A percentile compares a stretch with the other conserved stretches of the same genome.
These are phyloP conservation scores for Linnaemya vulpina DNA, from an alignment of 2,888 invertebrate species.

Conservation along the genomic window DNA sequence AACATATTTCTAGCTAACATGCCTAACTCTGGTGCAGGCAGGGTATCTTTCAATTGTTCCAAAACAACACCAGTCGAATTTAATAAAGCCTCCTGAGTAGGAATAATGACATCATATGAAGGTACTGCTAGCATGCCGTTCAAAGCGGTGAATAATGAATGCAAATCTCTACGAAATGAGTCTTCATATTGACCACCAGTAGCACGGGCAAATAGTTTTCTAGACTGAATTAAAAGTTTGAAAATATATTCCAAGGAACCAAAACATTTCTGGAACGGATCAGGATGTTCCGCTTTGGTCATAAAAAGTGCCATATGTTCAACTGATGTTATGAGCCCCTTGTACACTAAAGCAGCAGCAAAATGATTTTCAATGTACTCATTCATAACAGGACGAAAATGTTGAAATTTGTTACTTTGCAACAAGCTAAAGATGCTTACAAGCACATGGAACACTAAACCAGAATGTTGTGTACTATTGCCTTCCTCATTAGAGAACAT, in stretches of 20 bases:
- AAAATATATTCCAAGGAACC: conserved; percentile 96
- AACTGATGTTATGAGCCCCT: conserved; percentile 93
- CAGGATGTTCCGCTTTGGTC: conserved; percentile 92
- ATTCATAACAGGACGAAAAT: conserved; percentile 96
- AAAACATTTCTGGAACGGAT: conserved; percentile 94
- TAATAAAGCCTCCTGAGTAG: conserved; percentile 91
- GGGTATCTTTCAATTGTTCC: conserved; percentile 89
- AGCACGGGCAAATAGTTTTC: conserved; percentile 91
- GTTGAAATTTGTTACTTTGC: conserved; percentile 95
- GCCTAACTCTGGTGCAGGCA: conserved; percentile 90
- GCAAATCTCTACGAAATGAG: conserved; percentile 91
- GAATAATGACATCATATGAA: conserved; percentile 89
- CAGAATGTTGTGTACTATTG: conserved; percentile 93
- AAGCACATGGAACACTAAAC: conserved; percentile 94
- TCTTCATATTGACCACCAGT: conserved; percentile 95
- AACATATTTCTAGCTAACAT: conserved; percentile 91
- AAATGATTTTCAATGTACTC: conserved; percentile 97
- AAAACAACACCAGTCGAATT: conserved; percentile 92
- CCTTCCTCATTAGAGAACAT: conserved; percentile 97
- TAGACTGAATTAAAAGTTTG: conserved; percentile 95
- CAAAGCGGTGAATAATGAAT: conserved; percentile 90
- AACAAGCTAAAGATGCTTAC: conserved; percentile 95
- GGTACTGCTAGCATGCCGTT: conserved; percentile 89
- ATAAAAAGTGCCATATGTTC: conserved; percentile 95
- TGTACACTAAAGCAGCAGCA: conserved; percentile 96